phyloP scores from a whole-genome alignment of 30 jellyfish, hydroid and myxozoan genomes.

The Chironex yamaguchii region DNA sequence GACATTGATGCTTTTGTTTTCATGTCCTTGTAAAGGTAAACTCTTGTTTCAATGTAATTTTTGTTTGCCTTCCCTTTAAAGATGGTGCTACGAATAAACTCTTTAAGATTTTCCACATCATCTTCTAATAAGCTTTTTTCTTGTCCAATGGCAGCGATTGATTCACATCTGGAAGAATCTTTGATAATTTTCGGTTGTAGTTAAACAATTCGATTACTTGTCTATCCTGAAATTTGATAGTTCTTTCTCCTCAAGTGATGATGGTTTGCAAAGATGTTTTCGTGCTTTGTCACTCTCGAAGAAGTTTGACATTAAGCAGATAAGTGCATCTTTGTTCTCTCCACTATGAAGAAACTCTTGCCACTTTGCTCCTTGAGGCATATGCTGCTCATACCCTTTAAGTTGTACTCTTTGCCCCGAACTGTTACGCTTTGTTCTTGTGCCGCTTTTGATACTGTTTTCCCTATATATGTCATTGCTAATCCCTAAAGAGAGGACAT shows the following conservation, averaged over 20 bases:
- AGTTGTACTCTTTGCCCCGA: background rate
- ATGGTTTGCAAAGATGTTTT: background rate
- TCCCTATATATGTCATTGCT: slow-evolving; percentile 20
- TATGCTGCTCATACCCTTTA: slow-evolving; percentile 43
- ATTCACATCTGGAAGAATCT: background rate
- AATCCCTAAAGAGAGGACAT: too few species aligned
- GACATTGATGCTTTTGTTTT: slow-evolving; percentile 54
- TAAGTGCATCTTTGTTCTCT: slow-evolving; percentile 29
- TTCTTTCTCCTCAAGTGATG: too few species aligned
- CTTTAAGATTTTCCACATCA: slow-evolving; percentile 2
- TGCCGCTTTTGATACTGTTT: slow-evolving; percentile 21
- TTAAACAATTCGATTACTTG: too few species aligned
- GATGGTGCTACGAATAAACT: background rate
- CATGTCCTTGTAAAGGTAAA: slow-evolving; percentile 50
- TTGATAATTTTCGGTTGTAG: slow-evolving; percentile 4
- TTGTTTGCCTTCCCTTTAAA: slow-evolving; percentile 41
- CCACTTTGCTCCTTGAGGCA: slow-evolving; percentile 51
- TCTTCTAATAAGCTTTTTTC: background rate
- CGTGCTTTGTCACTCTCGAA: slow-evolving; percentile 36
- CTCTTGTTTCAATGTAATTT: slow-evolving; percentile 55
- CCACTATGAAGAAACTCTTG: slow-evolving; percentile 33
- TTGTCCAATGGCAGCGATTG: background rate
- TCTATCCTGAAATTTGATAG: too few species aligned
- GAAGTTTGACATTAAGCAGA: slow-evolving; percentile 1
- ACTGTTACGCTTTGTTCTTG: slow-evolving; percentile 27